Conservation (phyloP, 2,113 vertebrate genomes). For the Catharus fuscescens region DNA sequence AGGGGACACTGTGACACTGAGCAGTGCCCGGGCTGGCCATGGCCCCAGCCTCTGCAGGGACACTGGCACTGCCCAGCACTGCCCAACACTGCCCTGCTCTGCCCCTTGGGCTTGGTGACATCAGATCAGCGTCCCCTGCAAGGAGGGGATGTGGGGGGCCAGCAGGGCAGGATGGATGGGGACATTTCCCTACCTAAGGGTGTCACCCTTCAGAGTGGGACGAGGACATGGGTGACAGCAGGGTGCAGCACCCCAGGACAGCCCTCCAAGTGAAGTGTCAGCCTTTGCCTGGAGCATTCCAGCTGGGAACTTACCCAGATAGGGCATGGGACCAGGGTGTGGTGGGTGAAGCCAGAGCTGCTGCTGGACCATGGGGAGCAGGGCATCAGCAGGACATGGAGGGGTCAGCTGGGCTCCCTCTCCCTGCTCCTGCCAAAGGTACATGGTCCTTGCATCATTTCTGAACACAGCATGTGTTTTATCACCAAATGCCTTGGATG, state of each 20-base stretch:
- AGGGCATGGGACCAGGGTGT: background rate
- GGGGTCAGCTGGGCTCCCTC: background rate
- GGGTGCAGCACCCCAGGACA: background rate
- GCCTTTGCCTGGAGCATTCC: background rate
- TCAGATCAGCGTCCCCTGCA: rapidly evolving
- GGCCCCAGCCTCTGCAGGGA: background rate
- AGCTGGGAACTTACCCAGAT: rapidly evolving
- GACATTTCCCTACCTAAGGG: background rate
- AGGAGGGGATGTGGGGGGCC: background rate
- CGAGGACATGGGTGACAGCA: background rate
- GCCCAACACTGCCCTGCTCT: background rate
- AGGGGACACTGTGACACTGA: constrained; percentile 15
- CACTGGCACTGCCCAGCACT: background rate
- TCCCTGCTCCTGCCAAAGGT: background rate
- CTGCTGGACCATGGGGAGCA: background rate
- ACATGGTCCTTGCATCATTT: background rate
- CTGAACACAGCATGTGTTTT: rapidly evolving
- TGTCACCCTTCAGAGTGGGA: no score
- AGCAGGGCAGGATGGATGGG: background rate
- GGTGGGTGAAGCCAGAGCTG: rapidly evolving
- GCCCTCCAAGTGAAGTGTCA: background rate
- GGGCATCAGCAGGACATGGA: background rate
- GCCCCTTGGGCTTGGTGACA: background rate
- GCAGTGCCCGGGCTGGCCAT: background rate
- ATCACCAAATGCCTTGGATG: background rate